Percentiles rank a stretch among this genome's conserved stretches.
Evolutionary conservation across 2,797 vertebrate genomes (phyloP).

Genomic region (Xiphophorus birchmanni): DNA sequence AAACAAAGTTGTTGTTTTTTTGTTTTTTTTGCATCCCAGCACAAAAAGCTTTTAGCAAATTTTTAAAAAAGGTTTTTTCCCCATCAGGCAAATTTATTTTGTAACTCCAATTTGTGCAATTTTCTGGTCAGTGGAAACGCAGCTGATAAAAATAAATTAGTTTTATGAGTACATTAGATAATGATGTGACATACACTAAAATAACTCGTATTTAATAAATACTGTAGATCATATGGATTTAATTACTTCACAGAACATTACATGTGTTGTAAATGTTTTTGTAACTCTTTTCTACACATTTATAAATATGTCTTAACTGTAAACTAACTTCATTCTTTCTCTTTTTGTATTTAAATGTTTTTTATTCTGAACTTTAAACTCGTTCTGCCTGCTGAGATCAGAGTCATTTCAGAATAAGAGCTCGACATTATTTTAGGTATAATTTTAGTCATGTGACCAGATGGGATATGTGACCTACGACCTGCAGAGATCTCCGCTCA

Average conservation of each 20-base stretch:
- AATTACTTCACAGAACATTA: background rate
- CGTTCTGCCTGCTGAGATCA: background rate
- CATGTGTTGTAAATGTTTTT: background rate
- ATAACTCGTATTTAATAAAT: background rate
- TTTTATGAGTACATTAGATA: slow-evolving; percentile 16
- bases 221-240: slow-evolving; percentile 47
- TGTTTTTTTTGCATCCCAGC: no score
- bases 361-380: background rate
- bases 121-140: no score
- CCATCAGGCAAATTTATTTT: no score
- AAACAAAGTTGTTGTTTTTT: no score
- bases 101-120: no score
- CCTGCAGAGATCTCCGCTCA: background rate
- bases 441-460: background rate
- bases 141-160: slow-evolving; percentile 1
- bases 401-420: background rate
- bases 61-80: no score
- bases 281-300: background rate
- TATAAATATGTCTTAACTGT: background rate
- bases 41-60: no score
- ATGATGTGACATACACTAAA: slow-evolving; percentile 13
- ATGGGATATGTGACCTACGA: background rate
- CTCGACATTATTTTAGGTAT: background rate
- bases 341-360: background rate
- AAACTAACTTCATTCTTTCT: background rate